Conservation (phyloP, 2,888 invertebrate genomes). For the Atethmia centrago region DNA sequence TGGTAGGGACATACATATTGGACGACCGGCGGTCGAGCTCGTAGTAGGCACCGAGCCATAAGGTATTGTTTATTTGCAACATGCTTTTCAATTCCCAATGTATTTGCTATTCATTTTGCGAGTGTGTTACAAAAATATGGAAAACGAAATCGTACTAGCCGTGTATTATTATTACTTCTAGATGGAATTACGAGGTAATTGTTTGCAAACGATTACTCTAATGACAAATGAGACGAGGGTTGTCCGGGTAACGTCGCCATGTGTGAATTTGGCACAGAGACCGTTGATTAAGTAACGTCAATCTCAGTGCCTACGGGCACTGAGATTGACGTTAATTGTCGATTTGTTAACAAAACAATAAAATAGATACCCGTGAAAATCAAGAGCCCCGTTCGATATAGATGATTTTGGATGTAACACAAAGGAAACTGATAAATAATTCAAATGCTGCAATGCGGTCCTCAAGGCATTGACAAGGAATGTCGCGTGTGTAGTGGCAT, state of each 20-base stretch:
- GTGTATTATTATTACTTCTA: slow-evolving; percentile 21
- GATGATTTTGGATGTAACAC: slow-evolving; percentile 78
- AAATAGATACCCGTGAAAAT: slow-evolving; percentile 66
- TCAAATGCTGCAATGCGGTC: slow-evolving; percentile 88
- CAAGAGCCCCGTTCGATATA: slow-evolving; percentile 71
- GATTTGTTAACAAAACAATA: slow-evolving; percentile 68
- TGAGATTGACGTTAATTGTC: too few species aligned
- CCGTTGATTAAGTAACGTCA: slow-evolving; percentile 71
- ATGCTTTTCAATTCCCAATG: slow-evolving; percentile 61
- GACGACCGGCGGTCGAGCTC: slow-evolving; percentile 31
- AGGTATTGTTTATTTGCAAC: slow-evolving; percentile 65
- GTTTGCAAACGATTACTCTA: slow-evolving; percentile 62
- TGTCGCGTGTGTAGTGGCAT: slow-evolving; percentile 71
- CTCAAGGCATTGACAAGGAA: slow-evolving; percentile 81
- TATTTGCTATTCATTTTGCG: slow-evolving; percentile 69
- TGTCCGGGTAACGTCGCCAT: slow-evolving; percentile 57
- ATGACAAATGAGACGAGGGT: slow-evolving; percentile 70
- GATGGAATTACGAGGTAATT: slow-evolving; percentile 45
- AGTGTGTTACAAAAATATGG: slow-evolving; percentile 65
- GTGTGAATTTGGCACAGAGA: slow-evolving; percentile 61
- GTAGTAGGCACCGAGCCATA: slow-evolving; percentile 38
- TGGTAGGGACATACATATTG: slow-evolving; percentile 23
- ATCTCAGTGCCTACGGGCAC: slow-evolving; percentile 65
- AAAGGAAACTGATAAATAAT: slow-evolving; percentile 87
- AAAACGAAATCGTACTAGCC: slow-evolving; percentile 48